A percentile compares a stretch with the other conserved stretches of the same genome.
Evolutionary conservation across 2,888 invertebrate species (phyloP).

Genomic region (Petrolisthes manimaculis): DNA sequence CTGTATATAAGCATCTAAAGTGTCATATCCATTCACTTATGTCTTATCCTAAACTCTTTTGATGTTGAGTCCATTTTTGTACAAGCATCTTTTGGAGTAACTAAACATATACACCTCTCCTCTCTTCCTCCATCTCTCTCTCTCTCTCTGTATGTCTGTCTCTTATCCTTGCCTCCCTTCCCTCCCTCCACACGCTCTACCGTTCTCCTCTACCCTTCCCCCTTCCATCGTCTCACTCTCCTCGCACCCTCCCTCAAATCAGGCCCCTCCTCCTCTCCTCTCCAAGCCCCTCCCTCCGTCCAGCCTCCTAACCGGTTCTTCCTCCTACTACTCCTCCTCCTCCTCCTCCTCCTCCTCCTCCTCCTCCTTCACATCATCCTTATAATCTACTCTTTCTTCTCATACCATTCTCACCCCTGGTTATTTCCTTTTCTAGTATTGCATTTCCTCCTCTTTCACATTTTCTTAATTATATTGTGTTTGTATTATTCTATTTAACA

Average conservation of each 20-base stretch:
- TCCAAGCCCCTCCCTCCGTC: not conserved
- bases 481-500: too few relatives aligned
- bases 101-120: too few relatives aligned
- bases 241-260: too few relatives aligned
- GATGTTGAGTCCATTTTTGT: not conserved
- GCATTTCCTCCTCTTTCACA: too few relatives aligned
- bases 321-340: not conserved
- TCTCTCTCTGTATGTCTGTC: too few relatives aligned
- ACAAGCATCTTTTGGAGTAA: too few relatives aligned
- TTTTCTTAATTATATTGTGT: too few relatives aligned
- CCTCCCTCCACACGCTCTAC: not conserved
- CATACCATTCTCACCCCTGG: too few relatives aligned
- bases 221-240: too few relatives aligned
- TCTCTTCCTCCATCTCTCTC: not conserved
- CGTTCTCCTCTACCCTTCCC: not conserved
- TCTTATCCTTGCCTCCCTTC: not conserved
- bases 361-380: not conserved
- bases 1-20: too few relatives aligned
- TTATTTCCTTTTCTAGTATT: too few relatives aligned
- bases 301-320: not conserved
- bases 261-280: slow-evolving; percentile 4
- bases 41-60: not conserved
- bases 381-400: not conserved
- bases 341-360: not conserved
- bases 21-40: not conserved